phyloP scores from a whole-genome alignment of 2,797 vertebrate genomes.

The Chrosomus eos region DNA sequence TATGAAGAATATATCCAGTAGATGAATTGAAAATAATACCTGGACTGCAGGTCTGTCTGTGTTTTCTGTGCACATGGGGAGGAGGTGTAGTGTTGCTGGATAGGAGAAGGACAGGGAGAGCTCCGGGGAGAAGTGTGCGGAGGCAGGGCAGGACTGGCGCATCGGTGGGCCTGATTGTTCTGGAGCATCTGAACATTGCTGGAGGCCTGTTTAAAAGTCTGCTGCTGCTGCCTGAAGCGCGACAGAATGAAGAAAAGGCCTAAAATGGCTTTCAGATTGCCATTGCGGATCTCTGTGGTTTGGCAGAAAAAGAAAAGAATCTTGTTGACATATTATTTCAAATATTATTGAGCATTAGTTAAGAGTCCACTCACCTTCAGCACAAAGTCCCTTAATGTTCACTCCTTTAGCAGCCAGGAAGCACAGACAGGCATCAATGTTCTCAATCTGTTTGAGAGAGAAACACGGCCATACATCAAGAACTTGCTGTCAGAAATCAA shows the following conservation, averaged over 20 bases:
- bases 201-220: conserved; percentile 78
- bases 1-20: not conserved
- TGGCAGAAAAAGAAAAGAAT: not conserved
- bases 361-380: conserved; percentile 82
- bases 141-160: conserved; percentile 70
- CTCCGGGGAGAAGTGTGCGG: conserved; percentile 16
- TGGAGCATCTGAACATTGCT: conserved; percentile 65
- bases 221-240: conserved; percentile 87
- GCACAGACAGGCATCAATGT: conserved; percentile 88
- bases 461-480: not conserved
- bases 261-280: conserved; percentile 88
- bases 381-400: conserved; percentile 88
- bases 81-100: conserved; percentile 33
- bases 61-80: conserved; percentile 20
- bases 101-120: conserved; percentile 38
- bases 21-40: conserved; percentile 39
- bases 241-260: conserved; percentile 90
- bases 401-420: conserved; percentile 88
- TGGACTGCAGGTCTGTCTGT: conserved; percentile 58
- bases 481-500: not conserved
- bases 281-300: conserved; percentile 86
- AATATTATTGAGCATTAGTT: not conserved
- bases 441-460: conserved; percentile 82
- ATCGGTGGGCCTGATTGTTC: conserved; percentile 77
- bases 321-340: not conserved